Base-by-base conservation (phyloP, 2,888 invertebrate species). In the Drosophila meridionalis region DNA sequence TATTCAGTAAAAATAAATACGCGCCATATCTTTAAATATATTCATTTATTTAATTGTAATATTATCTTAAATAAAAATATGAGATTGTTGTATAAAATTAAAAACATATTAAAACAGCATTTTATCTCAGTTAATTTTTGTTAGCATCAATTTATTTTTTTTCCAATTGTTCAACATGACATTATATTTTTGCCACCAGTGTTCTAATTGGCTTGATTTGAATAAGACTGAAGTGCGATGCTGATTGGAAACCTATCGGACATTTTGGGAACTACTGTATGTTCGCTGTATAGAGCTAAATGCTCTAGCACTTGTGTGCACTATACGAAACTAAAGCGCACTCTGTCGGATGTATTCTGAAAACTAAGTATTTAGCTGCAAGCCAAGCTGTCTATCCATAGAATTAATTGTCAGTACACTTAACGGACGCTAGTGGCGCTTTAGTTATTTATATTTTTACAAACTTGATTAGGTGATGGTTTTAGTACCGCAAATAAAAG, bases 271-370 rank as follows among this genome's bases (percentile, higher is more conserved):
- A 60, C 40, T 14, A 9, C 50, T 2, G 9, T 0, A 0, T 34
- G 14, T 26, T 45, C 14, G 14, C 12, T 12, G 12, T n/a, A 20
- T 7, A 32, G 2, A 60, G 50, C 50, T 40, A 1, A 14, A 0
- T 38, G 50, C 30, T 40, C 0, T 4, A 8, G 5, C 11, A 48
- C 40, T 45, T 20, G 12, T 43, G 4, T 32, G 20, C 20, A 55
- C 20, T 26, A 42, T n/a, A 14, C 4, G 4, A 38, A 28, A 7
- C 7, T 5, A 4, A 11, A 40, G 30, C 50, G 38, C 11, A 2
- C 55, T 71, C 62, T 76, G 20, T 47, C 30, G 72, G 14, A 2
- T 26, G 3, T 36, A 50, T 50, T 30, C 8, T 40, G 7, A 1
- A 57, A 48, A 4, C 12, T 3, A 2, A 8, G 11, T 9, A n/a